Percentiles rank a stretch among this genome's conserved stretches.
phyloP scores from a whole-genome alignment of 1,140 invertebrate species.

The Drosophila yakuba region DNA sequence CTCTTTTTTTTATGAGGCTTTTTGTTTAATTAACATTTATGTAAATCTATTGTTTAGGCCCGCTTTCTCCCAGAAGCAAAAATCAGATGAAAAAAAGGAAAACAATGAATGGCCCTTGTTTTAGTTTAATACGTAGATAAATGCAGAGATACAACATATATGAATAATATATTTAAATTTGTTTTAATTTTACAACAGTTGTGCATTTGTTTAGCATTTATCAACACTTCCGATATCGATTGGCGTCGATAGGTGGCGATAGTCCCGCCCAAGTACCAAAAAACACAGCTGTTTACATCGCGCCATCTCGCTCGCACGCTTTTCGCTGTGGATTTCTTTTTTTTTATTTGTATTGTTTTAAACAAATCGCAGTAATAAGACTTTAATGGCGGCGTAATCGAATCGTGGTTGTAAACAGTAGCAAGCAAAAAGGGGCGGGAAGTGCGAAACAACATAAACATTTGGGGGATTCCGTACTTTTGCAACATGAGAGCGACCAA shows the following conservation, averaged over 20 bases:
- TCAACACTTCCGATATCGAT: not conserved
- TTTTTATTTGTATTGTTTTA: conserved; percentile 25
- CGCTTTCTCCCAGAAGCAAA: not conserved
- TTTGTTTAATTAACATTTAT: not conserved
- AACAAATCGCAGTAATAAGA: not conserved
- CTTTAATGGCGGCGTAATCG: conserved; percentile 23
- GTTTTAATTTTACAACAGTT: too few relatives aligned
- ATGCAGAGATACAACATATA: too few relatives aligned
- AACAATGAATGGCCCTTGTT: not conserved
- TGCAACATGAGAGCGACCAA: conserved; percentile 25
- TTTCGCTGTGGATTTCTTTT: conserved; percentile 25
- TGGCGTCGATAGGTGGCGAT: not conserved
- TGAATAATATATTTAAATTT: not conserved
- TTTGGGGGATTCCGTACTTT: not conserved
- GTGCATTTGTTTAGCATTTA: not conserved
- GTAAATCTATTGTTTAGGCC: not conserved
- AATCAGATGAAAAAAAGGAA: not conserved
- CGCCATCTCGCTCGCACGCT: conserved; percentile 28
- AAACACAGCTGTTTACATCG: conserved; percentile 29
- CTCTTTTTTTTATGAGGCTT: not conserved
- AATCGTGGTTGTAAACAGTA: conserved; percentile 11
- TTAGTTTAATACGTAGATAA: not conserved
- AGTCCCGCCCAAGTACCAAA: not conserved
- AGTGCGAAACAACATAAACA: conserved; percentile 19
- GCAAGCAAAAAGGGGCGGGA: not conserved